A percentile compares a stretch with the other conserved stretches of the same genome.
These are phyloP conservation scores for Chironomus tentans DNA, from an alignment of 2,888 invertebrate genomes.

Conservation along the genomic window DNA sequence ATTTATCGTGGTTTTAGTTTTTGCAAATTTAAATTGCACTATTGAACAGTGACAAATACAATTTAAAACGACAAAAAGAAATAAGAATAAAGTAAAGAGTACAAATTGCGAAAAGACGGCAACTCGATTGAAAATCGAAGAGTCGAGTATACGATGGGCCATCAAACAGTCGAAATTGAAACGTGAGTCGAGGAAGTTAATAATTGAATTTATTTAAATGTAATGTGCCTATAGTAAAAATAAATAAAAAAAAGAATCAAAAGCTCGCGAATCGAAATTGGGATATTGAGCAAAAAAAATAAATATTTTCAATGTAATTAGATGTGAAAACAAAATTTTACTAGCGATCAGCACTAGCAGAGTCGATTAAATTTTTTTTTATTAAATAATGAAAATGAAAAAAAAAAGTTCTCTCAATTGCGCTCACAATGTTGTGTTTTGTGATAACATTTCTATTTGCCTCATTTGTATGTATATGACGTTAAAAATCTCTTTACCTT, in stretches of 20 bases:
- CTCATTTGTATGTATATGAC: conserved; percentile 20
- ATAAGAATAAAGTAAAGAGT: neutral
- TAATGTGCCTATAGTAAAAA: neutral
- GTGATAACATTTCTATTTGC: conserved; percentile 5
- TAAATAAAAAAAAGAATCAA: no score
- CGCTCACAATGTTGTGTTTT: neutral
- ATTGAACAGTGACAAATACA: conserved; percentile 10
- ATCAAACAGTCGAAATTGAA: conserved; percentile 27
- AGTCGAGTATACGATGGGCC: conserved; percentile 20
- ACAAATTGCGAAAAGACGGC: conserved; percentile 13
- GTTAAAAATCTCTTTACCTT: conserved; percentile 16
- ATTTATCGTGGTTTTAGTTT: no score
- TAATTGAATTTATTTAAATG: neutral
- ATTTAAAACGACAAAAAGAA: neutral
- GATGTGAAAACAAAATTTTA: neutral
- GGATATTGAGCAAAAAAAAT: no score
- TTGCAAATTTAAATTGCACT: neutral
- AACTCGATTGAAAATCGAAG: conserved; percentile 20
- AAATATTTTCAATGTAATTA: neutral
- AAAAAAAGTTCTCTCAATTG: neutral
- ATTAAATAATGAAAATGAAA: no score
- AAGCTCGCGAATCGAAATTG: no score
- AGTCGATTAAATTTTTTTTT: neutral
- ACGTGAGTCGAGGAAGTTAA: conserved; percentile 26
- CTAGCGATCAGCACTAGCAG: neutral